Evolutionary conservation across 2,888 invertebrate genomes (phyloP).

Genomic region (Pollenia angustigena): DNA sequence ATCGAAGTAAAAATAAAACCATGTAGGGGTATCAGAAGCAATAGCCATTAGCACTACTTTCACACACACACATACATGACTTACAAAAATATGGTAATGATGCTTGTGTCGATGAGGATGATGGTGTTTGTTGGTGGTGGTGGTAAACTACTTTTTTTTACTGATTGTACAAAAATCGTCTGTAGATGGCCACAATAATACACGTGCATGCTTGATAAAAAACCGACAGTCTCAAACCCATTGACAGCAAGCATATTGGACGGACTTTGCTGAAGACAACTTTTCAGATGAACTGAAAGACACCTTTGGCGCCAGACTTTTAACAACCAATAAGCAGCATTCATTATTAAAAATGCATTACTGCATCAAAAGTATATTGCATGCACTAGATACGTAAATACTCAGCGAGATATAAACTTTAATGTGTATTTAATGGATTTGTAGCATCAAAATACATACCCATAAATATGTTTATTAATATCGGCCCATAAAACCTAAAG

Average conservation of each 20-base stretch:
- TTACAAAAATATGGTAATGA: conserved; percentile 13
- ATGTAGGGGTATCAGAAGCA: conserved; percentile 63
- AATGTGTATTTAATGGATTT: not conserved
- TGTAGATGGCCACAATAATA: conserved; percentile 34
- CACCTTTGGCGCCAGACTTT: conserved; percentile 66
- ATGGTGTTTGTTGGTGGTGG: conserved; percentile 21
- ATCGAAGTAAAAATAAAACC: conserved; percentile 9
- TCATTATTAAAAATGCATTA: conserved; percentile 26
- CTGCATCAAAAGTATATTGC: not conserved
- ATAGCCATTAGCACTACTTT: conserved; percentile 68
- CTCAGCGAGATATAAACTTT: too few relatives aligned
- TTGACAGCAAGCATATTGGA: conserved; percentile 19
- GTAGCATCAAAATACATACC: not conserved
- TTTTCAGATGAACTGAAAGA: conserved; percentile 26
- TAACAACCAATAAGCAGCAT: conserved; percentile 67
- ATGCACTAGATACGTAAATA: not conserved
- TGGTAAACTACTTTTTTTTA: conserved; percentile 23
- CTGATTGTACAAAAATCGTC: not conserved
- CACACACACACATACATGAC: not conserved
- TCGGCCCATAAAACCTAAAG: not conserved
- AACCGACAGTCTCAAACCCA: not conserved
- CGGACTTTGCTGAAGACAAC: not conserved
- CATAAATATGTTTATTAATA: not conserved
- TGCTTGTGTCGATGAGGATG: not conserved
- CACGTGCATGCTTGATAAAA: conserved; percentile 58